These are phyloP conservation scores for Podarcis siculus DNA, from an alignment of 2,797 vertebrate species.

Conservation along the genomic window DNA sequence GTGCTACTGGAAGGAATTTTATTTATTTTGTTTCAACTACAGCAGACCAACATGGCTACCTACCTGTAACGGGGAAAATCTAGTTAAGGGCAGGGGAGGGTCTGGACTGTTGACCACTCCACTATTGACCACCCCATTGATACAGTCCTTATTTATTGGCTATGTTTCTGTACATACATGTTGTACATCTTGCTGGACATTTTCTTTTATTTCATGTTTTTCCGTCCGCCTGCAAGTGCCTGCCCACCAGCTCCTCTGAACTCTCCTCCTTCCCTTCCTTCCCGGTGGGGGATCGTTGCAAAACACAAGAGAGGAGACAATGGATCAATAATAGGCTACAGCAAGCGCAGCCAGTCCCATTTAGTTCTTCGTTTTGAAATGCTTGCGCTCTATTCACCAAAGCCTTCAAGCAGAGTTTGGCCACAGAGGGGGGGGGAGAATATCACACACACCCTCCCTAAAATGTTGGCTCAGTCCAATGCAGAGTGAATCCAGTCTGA, in stretches of 20 bases:
- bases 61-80: background rate
- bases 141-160: background rate
- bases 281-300: background rate
- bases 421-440: too few relatives aligned
- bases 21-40: too few relatives aligned
- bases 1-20: too few relatives aligned
- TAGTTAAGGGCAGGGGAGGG: background rate
- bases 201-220: background rate
- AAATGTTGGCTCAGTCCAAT: background rate
- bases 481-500: background rate
- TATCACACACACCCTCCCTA: too few relatives aligned
- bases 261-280: background rate
- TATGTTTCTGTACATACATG: background rate
- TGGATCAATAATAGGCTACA: background rate
- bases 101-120: background rate
- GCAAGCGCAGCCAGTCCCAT: too few relatives aligned
- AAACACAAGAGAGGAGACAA: background rate
- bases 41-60: too few relatives aligned
- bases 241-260: background rate
- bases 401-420: background rate
- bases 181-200: background rate
- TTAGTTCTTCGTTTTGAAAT: background rate
- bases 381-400: background rate
- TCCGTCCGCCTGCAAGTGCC: background rate
- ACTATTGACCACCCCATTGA: too few relatives aligned